Evolutionary conservation across 2,888 invertebrate genomes (phyloP), one percentile per base, ranked within the genome.

Genomic region (Nudaria mundana): DNA sequence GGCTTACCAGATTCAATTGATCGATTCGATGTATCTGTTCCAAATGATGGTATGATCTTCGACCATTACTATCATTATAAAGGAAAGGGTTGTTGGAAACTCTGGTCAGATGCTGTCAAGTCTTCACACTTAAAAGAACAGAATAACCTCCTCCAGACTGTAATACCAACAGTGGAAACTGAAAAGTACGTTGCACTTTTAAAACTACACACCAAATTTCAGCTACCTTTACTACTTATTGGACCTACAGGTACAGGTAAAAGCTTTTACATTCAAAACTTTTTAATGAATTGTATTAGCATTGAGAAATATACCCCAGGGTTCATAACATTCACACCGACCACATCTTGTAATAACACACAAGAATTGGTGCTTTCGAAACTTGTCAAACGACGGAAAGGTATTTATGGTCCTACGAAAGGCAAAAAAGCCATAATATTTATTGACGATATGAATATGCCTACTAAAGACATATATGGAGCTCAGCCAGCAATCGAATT

Each of bases 221-320:
- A 90, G 28, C 81, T 90, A 38, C 93, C 95, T 2, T 73, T 94
- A 44, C 79, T 97, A 29, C 78, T 97, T 13, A 93, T 94, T 30
- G 97, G 97, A 0, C 94, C 94, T 0, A 96, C 96, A 1, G 95
- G 96, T 13, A 96, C 96, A 0, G 97, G 97, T 1, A 97, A 97
- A 84, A 95, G 94, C 52, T 94, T 94, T 67, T 94, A 95, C 58
- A 90, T 94, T 5, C 94, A 94, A 81, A 92, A 94, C 63, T 85
- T 91, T 58, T 78, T 94, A 44, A 93, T 94, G 91, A 92, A 91
- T 57, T 90, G 91, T 51, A 71, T 95, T 7, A 88, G 92, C 32
- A 91, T 93, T 53, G 92, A 94, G 0, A 81, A 89, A 55, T 96
- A 92, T 73, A 90, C 94, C 36, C 94, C 95, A 0, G 93, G 93